These are phyloP conservation scores for Dipodomys merriami DNA, from an alignment of 2,113 vertebrate genomes.

Conservation along the genomic window DNA sequence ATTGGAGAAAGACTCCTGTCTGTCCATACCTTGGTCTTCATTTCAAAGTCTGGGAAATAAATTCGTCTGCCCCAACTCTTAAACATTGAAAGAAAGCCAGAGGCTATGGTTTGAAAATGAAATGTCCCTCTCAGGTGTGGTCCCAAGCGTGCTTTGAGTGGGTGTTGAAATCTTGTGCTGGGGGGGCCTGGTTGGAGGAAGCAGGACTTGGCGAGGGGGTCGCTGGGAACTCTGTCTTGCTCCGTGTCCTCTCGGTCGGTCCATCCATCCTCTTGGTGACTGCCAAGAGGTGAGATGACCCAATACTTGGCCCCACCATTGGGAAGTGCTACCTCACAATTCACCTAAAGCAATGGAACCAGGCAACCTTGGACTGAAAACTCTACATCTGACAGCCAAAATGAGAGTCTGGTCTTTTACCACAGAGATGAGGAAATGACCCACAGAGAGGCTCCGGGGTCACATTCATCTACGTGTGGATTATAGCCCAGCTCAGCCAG, in stretches of 20 bases:
- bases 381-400: background rate
- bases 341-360: background rate
- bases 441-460: background rate
- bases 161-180: background rate
- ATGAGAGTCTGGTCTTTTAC: background rate
- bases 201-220: background rate
- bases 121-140: background rate
- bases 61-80: background rate
- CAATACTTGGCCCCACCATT: background rate
- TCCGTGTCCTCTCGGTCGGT: background rate
- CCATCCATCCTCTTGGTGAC: background rate
- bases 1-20: too few species aligned
- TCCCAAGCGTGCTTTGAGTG: background rate
- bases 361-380: background rate
- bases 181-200: background rate
- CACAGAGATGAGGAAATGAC: background rate
- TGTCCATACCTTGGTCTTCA: rapidly evolving
- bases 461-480: rapidly evolving
- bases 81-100: background rate
- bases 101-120: background rate
- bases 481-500: rapidly evolving
- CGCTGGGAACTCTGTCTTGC: background rate
- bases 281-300: too few species aligned
- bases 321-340: background rate
- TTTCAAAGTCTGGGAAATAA: background rate